phyloP scores from a whole-genome alignment of 2,888 invertebrate species.

The Cacoxenus indagator region DNA sequence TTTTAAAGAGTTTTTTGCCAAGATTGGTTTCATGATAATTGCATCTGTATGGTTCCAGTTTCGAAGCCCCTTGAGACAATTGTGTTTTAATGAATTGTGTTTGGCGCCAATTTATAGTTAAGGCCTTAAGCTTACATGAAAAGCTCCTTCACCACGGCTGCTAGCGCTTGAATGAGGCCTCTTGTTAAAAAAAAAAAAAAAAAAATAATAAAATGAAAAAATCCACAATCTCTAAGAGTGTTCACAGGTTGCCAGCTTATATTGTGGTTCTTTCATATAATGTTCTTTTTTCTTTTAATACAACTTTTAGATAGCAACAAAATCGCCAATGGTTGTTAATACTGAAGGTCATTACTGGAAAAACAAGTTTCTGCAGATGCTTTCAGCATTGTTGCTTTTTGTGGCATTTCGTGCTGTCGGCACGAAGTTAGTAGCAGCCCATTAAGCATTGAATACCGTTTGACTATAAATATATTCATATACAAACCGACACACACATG shows the following conservation, averaged over 20 bases:
- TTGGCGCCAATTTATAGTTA: no score
- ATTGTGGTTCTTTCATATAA: no score
- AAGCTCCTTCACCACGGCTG: no score
- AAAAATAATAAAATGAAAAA: no score
- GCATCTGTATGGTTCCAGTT: not conserved
- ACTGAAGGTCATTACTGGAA: conserved; percentile 64
- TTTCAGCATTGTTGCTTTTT: not conserved
- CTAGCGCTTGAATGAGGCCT: no score
- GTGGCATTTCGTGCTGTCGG: not conserved
- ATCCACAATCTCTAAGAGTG: no score
- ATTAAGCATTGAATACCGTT: conserved; percentile 12
- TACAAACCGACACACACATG: not conserved
- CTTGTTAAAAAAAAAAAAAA: no score
- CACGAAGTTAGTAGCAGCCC: no score
- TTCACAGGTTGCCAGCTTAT: no score
- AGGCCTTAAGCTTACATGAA: no score
- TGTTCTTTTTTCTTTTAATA: conserved; percentile 32
- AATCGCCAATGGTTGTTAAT: conserved; percentile 18
- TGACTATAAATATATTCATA: not conserved
- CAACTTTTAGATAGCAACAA: conserved; percentile 25
- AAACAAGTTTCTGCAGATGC: conserved; percentile 49
- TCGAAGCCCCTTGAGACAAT: no score
- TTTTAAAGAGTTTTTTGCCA: not conserved
- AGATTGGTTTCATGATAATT: not conserved
- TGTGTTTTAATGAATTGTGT: no score